Conservation (phyloP, 2,113 vertebrate species). For the Tretioscincus oriximinensis region DNA sequence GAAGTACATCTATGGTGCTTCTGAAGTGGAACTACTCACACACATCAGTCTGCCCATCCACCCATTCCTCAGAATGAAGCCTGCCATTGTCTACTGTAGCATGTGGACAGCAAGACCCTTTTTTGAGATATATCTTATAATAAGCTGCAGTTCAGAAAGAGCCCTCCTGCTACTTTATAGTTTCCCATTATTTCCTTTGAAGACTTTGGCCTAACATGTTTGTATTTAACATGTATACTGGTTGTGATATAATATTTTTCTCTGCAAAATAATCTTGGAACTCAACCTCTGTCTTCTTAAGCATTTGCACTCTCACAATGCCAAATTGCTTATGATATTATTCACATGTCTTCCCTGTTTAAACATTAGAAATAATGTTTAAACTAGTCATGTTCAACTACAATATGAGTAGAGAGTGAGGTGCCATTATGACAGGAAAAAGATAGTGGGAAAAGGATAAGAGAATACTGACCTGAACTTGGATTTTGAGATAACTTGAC, state of each 20-base stretch:
- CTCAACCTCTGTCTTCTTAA: background rate
- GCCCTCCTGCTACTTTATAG: background rate
- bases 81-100: too few species aligned
- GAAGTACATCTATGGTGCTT: too few species aligned
- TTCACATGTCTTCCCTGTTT: background rate
- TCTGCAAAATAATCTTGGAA: conserved; percentile 4
- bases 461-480: conserved; percentile 94
- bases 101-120: too few species aligned
- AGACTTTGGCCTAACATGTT: background rate
- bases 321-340: background rate
- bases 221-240: background rate
- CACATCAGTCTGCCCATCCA: too few species aligned
- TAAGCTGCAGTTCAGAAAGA: background rate
- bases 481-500: conserved; percentile 97
- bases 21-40: too few species aligned
- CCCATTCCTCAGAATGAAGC: too few species aligned
- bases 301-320: background rate
- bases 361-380: conserved; percentile 7
- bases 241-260: background rate
- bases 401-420: conserved; percentile 4
- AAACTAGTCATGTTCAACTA: conserved; percentile 24
- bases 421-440: background rate
- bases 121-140: too few species aligned
- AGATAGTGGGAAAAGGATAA: conserved; percentile 12
- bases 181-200: background rate